These are phyloP conservation scores for Apis laboriosa DNA, from an alignment of 1,140 invertebrate genomes.

Conservation along the genomic window DNA sequence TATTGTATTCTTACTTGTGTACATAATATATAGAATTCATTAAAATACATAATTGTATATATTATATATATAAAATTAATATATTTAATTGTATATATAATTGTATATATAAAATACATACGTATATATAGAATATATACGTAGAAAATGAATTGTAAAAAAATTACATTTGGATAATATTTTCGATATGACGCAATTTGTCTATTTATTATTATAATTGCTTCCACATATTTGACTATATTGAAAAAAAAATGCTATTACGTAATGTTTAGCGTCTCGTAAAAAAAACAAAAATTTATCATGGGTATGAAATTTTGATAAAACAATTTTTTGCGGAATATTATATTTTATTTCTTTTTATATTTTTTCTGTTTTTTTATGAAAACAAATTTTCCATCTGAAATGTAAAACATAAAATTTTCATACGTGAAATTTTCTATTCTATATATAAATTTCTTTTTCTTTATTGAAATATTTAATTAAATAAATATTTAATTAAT, in stretches of 20 bases:
- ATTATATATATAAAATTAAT: no score
- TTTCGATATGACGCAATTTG: neutral
- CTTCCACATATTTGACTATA: neutral
- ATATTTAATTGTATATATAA: neutral
- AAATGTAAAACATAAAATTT: no score
- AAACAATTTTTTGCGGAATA: neutral
- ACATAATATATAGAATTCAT: neutral
- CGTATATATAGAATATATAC: neutral
- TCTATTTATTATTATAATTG: neutral
- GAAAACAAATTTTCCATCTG: no score
- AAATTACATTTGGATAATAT: neutral
- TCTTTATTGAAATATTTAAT: no score
- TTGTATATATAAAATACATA: no score
- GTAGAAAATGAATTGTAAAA: neutral
- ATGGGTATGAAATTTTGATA: neutral
- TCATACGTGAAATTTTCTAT: no score
- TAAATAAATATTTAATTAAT: no score
- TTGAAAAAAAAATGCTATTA: neutral
- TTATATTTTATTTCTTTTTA: neutral
- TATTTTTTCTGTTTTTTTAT: no score
- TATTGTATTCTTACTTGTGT: neutral
- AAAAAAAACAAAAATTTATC: neutral
- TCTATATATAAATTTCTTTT: no score
- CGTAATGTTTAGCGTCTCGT: neutral
- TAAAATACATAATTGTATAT: neutral